These are phyloP conservation scores for Ochotona princeps DNA, from an alignment of 2,113 vertebrate genomes.

Conservation along the genomic window DNA sequence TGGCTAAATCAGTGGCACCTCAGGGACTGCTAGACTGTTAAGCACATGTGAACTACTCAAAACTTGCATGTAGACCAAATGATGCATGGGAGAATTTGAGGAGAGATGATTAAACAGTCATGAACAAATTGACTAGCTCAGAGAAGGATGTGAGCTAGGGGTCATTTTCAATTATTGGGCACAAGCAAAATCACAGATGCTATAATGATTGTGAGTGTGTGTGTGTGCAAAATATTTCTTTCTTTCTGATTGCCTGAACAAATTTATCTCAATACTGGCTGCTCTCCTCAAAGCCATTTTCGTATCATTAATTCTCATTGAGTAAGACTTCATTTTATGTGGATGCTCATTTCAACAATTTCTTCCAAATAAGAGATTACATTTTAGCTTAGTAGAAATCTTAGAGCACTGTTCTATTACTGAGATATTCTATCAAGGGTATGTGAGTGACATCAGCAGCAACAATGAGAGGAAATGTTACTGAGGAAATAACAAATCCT, in stretches of 20 bases:
- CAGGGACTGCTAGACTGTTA: neutral
- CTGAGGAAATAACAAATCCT: neutral
- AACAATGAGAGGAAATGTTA: neutral
- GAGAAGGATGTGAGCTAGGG: neutral
- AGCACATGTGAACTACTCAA: neutral
- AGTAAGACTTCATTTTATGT: neutral
- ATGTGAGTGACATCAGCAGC: neutral
- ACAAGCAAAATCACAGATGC: neutral
- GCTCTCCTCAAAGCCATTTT: neutral
- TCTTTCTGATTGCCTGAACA: neutral
- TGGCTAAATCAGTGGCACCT: neutral
- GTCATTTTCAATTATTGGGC: neutral
- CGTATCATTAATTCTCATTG: neutral
- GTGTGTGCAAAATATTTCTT: neutral
- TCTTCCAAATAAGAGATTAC: neutral
- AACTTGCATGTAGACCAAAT: neutral
- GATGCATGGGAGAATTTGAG: too few species aligned
- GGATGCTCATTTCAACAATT: neutral
- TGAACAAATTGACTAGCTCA: neutral
- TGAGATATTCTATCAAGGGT: neutral
- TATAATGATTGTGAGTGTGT: neutral
- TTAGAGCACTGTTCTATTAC: neutral
- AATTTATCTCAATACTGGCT: neutral
- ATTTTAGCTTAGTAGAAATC: too few species aligned
- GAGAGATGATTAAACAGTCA: neutral